Base-by-base conservation (phyloP, 2,113 vertebrate genomes). In the Myotis brandtii region DNA sequence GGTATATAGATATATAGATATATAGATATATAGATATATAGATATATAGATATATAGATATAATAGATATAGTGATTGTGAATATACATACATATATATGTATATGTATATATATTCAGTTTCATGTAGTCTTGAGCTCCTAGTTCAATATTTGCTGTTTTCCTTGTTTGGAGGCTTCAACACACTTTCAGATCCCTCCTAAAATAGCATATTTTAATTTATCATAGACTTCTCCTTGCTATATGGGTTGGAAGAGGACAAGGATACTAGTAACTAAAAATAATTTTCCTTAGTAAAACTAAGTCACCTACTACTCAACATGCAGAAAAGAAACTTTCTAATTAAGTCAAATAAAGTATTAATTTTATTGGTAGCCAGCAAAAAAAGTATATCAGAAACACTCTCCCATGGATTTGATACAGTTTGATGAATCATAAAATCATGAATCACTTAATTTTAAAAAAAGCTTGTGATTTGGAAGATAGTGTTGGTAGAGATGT, bases 341-440 rank as follows among this genome's bases (percentile, higher is more conserved):
- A 91, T 94, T 96, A 89, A 70, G 75, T 89, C 40, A 91, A 93
- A 93, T 40, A 87, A 94, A 90, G 48, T 70, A 90, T 86, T 95
- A 67, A 48, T 87, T 95, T 93, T 64, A 93, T 80, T 83, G 75
- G 40, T 79, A 83, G 91, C 81, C 59, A 88, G 89, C 25, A 72
- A 84, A 85, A 83, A 97, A 92, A 92, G 6, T 46, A 18, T 85
- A 52, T 80, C 76, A 66, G 76, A 62, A 90, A 95, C 80, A 87
- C 85, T 95, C 70, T 92, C 34, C 34, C 70, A 92, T 72, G 72
- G 34, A 93, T 94, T 75, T 95, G 88, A 95, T 52, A 95, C 67
- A 72, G 72, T 95, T 83, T 32, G 20, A 93, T 96, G 92, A 95
- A 84, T 95, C 77, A 96, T 94, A 94, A 86, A 92, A 94, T 85